Evolutionary conservation across 2,113 vertebrate species (phyloP), one percentile per base, ranked within the genome.

Genomic region (Daboia siamensis): DNA sequence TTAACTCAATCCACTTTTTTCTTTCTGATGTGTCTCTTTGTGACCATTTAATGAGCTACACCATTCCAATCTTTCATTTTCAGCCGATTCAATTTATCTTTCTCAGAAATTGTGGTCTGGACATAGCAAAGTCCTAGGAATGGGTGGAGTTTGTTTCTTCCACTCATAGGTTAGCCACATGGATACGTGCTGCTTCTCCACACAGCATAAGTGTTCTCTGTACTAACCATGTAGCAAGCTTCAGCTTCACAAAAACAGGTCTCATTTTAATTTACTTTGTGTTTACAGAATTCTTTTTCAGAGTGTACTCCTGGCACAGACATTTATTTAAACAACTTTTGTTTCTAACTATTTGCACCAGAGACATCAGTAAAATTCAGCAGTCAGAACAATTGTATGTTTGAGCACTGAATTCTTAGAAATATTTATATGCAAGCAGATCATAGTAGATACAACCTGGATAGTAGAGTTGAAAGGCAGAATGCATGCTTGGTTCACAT

Each of bases 101-200:
- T 97, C 95, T 0, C 86, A 97, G 98, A 97, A 97, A 96, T 92
- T 98, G 97, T 96, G 97, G 96, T 98, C 96, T 97, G 96, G 96
- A 96, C 9, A 0, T 97, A 97, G 97, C 96, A 97, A 93, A 93
- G 95, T 97, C 96, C 96, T 97, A 98, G 97, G 97, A 97, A 96
- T 90, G 97, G 97, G 97, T 97, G 97, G 96, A 96, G 96, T 97
- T 97, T 97, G 95, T 97, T 98, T 97, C 96, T 97, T 94, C 95
- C 95, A 94, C 96, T 94, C 96, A 95, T 97, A 93, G 97, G 97
- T 97, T 97, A 97, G 96, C 97, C 97, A 94, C 97, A 97, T 96
- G 97, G 96, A 95, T 98, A 98, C 95, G 96, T 98, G 97, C 97
- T 97, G 97, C 97, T 91, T 95, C 94, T 97, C 97, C 97, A 97